Percentiles rank a stretch among this genome's conserved stretches.
These are phyloP conservation scores for Cyrtonyx montezumae DNA, from an alignment of 2,113 vertebrate species.

Conservation along the genomic window DNA sequence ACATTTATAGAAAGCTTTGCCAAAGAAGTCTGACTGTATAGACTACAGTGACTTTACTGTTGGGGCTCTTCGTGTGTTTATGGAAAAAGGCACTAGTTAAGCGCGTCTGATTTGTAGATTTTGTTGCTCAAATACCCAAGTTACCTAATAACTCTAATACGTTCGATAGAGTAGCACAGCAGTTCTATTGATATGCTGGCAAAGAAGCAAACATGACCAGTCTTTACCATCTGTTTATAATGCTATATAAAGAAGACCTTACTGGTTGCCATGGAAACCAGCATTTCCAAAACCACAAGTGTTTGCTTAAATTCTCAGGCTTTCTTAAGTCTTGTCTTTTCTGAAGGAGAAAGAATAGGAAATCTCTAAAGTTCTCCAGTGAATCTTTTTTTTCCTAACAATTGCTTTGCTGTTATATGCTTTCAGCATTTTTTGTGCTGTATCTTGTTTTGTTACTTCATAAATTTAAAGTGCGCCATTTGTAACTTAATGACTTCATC, in stretches of 20 bases:
- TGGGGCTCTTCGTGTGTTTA: conserved; percentile 69
- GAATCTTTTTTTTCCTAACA: neutral
- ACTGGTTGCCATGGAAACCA: conserved; percentile 81
- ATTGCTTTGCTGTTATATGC: conserved; percentile 46
- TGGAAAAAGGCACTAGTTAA: conserved; percentile 64
- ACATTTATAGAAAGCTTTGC: conserved; percentile 78
- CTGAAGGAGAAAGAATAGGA: conserved; percentile 58
- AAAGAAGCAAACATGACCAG: conserved; percentile 82
- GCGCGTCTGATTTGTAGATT: conserved; percentile 69
- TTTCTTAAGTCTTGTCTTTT: conserved; percentile 76
- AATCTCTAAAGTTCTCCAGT: conserved; percentile 59
- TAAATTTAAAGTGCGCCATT: neutral
- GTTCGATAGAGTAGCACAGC: conserved; percentile 64
- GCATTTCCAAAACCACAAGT: conserved; percentile 81
- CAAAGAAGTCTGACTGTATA: conserved; percentile 71
- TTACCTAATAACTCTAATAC: conserved; percentile 76
- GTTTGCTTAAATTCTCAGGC: conserved; percentile 81
- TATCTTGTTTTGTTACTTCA: conserved; percentile 24
- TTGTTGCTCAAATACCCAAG: conserved; percentile 68
- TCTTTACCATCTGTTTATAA: conserved; percentile 88
- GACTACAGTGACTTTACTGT: conserved; percentile 77
- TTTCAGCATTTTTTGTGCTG: neutral
- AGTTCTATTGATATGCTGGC: conserved; percentile 83
- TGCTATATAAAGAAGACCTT: conserved; percentile 85
- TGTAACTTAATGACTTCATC: conserved; percentile 24